Evolutionary conservation across 1,140 invertebrate genomes (phyloP).

Genomic region (Lepidurus packardi): DNA sequence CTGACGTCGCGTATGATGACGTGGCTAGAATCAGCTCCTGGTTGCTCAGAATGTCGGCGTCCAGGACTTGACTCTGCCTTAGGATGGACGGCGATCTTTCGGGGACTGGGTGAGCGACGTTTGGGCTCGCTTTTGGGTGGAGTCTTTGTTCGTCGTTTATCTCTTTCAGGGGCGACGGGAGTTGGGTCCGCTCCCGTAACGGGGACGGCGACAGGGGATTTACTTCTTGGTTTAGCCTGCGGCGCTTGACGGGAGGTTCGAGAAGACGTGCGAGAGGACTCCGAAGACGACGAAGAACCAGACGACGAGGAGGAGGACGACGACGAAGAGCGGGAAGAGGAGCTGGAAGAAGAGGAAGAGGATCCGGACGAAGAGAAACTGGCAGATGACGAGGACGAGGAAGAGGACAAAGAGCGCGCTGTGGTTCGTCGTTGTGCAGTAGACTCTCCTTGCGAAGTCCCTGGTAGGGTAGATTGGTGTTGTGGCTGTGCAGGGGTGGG

Average conservation of each 20-base stretch:
- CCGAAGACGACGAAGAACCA: conserved; percentile 1
- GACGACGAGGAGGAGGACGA: conserved; percentile 24
- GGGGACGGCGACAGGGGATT: conserved; percentile 19
- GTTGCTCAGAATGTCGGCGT: conserved; percentile 33
- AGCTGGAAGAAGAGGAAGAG: conserved; percentile 35
- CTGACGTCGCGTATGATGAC: background rate
- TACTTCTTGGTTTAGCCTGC: conserved; percentile 24
- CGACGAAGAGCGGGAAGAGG: conserved; percentile 20
- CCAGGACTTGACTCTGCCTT: conserved; percentile 35
- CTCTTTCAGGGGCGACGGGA: conserved; percentile 12
- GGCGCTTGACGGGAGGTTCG: background rate
- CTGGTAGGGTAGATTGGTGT: background rate
- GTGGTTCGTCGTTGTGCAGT: background rate
- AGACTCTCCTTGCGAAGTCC: background rate
- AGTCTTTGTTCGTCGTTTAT: background rate
- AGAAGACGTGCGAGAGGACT: background rate
- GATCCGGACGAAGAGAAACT: conserved; percentile 42
- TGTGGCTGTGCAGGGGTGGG: conserved; percentile 24
- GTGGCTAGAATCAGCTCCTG: conserved; percentile 26
- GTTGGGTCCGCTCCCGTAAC: background rate
- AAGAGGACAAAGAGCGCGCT: conserved; percentile 39
- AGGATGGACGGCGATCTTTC: conserved; percentile 36
- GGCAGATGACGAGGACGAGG: conserved; percentile 43
- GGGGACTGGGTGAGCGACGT: conserved; percentile 22
- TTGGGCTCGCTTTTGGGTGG: background rate